Evolutionary conservation across 2,113 vertebrate genomes (phyloP), one percentile per base, ranked within the genome.

Genomic region (Herpetotheres cachinnans): DNA sequence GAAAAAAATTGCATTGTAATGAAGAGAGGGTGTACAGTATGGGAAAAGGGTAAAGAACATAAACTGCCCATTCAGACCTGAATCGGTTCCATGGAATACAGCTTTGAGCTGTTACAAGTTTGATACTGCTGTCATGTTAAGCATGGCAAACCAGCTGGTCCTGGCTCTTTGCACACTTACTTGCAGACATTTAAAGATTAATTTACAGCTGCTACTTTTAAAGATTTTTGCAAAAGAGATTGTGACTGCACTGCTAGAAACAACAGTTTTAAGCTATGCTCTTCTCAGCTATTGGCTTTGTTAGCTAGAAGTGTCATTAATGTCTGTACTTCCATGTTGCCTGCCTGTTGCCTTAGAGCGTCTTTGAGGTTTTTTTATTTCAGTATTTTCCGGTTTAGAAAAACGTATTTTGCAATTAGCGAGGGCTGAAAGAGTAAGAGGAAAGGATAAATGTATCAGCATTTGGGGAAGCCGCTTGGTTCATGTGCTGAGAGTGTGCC

Each of bases 401-500:
- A 89, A 86, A n/a, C 1, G 0, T 34, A 15, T 36, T 74, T 88
- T 92, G 52, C 34, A 66, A 6, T 66, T 82, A 74, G 36, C 74
- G 47, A 47, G 8, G 7, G 6, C 30, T 30, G 25, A 76, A 74
- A 79, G 27, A 92, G 72, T 12, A 72, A 32, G 18, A 42, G 67
- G 32, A 81, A 86, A 83, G 46, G 34, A 17, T 84, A 81, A 86
- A 40, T 32, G 7, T 54, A 20, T 70, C 49, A 10, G 21, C 40
- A 44, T 61, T 26, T 86, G 34, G 47, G 42, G 36, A 86, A 86
- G 46, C 71, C 91, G 52, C 44, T 82, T 52, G 14, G 34, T 55
- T 34, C 27, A 0, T 17, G 9, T 82, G 25, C 1, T 1, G 10
- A 47, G 18, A 22, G 11, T 5, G 27, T 63, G 54, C 46, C 29